phyloP scores from a whole-genome alignment of 2,888 invertebrate species.

The Pseudococcus viburni region DNA sequence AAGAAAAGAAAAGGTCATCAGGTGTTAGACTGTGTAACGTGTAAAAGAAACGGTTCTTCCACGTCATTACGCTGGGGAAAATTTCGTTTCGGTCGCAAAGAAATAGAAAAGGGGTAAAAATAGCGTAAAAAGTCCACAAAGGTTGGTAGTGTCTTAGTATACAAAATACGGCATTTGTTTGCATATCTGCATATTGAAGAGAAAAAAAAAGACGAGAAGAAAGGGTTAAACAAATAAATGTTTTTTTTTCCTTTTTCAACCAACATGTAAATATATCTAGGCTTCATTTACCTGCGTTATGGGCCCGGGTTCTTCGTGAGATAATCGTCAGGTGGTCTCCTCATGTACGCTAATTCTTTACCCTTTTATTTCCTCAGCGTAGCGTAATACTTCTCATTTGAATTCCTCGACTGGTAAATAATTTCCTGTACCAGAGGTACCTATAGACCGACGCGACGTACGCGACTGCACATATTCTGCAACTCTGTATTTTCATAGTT shows the following conservation, averaged over 20 bases:
- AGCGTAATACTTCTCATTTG: conserved; percentile 49
- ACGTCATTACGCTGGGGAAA: conserved; percentile 63
- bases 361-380: conserved; percentile 47
- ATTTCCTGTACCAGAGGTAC: background rate
- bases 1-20: conserved; percentile 64
- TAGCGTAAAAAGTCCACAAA: conserved; percentile 66
- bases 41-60: conserved; percentile 66
- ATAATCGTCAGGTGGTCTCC: conserved; percentile 67
- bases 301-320: conserved; percentile 63
- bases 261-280: conserved; percentile 63
- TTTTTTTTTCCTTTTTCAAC: conserved; percentile 36
- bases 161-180: conserved; percentile 59
- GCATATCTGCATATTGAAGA: conserved; percentile 65
- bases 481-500: background rate
- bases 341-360: conserved; percentile 58
- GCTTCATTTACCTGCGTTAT: conserved; percentile 66
- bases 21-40: conserved; percentile 59
- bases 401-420: conserved; percentile 38
- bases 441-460: background rate
- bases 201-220: conserved; percentile 43
- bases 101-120: conserved; percentile 62
- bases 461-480: background rate
- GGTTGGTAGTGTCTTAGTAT: conserved; percentile 55
- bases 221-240: conserved; percentile 67
- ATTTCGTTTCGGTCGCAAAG: conserved; percentile 47